Percentiles rank a stretch among this genome's conserved stretches.
Conservation (phyloP, 2,797 vertebrate genomes). For the Discoglossus pictus region DNA sequence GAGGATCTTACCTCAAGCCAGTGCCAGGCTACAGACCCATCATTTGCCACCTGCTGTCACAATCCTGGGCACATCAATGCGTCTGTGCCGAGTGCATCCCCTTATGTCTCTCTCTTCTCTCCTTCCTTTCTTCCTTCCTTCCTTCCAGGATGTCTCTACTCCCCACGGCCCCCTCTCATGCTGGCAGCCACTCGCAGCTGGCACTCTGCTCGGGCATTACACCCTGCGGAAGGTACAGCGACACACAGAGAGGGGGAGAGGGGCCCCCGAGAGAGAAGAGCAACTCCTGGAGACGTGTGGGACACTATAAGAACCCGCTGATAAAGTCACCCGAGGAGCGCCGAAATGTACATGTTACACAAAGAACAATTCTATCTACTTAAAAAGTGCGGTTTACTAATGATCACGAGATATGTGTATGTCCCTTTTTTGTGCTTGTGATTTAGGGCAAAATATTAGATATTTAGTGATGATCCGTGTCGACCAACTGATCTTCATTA, state of each 20-base stretch:
- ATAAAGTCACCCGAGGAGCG: too few species aligned
- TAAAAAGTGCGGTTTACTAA: too few species aligned
- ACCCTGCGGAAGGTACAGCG: constrained; percentile 16
- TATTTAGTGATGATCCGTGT: too few species aligned
- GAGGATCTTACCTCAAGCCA: constrained; percentile 29
- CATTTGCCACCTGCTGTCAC: background rate
- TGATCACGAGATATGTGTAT: too few species aligned
- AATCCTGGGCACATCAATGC: constrained; percentile 12
- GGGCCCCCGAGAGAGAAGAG: too few species aligned
- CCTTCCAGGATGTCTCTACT: constrained; percentile 38
- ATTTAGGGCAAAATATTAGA: too few species aligned
- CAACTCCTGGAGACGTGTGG: too few species aligned
- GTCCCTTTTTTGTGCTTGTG: too few species aligned
- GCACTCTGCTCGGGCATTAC: constrained; percentile 25
- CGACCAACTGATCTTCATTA: too few species aligned
- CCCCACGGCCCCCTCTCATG: constrained; percentile 34
- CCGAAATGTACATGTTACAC: too few species aligned
- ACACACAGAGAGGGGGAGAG: background rate
- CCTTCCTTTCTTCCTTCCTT: constrained; percentile 39
- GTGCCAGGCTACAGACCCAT: constrained; percentile 9
- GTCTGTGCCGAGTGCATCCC: constrained; percentile 33
- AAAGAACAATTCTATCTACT: too few species aligned
- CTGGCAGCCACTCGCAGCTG: constrained; percentile 33
- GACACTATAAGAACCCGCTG: too few species aligned
- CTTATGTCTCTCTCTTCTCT: constrained; percentile 16